phyloP scores from a whole-genome alignment of 2,113 vertebrate genomes.

The Rhombomys opimus region DNA sequence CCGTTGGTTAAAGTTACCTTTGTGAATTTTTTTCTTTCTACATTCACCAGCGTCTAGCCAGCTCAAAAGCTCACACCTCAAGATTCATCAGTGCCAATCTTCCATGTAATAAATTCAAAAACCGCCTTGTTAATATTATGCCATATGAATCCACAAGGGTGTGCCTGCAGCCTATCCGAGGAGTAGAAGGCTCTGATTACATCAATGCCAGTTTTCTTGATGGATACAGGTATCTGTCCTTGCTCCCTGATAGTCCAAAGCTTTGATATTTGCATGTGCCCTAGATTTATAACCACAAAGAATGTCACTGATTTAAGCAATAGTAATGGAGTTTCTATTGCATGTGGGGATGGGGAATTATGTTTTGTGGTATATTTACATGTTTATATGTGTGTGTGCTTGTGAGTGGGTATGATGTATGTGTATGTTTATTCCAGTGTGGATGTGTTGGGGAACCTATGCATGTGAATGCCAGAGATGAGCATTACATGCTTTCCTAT shows the following conservation, averaged over 20 bases:
- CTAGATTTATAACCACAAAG: slow-evolving; percentile 13
- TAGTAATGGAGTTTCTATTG: neutral
- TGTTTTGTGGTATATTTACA: neutral
- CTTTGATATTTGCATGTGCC: slow-evolving; percentile 66
- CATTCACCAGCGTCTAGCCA: slow-evolving; percentile 94
- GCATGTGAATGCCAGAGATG: neutral
- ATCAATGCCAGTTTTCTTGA: slow-evolving; percentile 99
- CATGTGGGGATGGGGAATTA: neutral
- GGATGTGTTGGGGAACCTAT: neutral
- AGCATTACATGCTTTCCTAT: neutral
- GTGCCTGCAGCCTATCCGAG: slow-evolving; percentile 98
- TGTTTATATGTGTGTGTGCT: neutral
- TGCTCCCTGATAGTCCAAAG: slow-evolving; percentile 42
- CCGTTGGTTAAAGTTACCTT: slow-evolving; percentile 44
- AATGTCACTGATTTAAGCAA: slow-evolving; percentile 28
- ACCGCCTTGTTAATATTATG: slow-evolving; percentile 99
- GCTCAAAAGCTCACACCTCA: slow-evolving; percentile 99
- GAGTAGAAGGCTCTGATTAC: slow-evolving; percentile 99
- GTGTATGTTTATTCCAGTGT: neutral
- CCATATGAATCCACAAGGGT: slow-evolving; percentile 99
- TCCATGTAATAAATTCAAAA: slow-evolving; percentile 99
- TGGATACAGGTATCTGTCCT: slow-evolving; percentile 94
- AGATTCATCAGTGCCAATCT: slow-evolving; percentile 99
- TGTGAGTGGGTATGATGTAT: too few species aligned
- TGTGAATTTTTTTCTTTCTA: slow-evolving; percentile 45